A percentile compares a stretch with the other conserved stretches of the same genome.
These are phyloP conservation scores for Callyntrura guangdongensis DNA, from an alignment of 2,888 invertebrate genomes.

Conservation along the genomic window DNA sequence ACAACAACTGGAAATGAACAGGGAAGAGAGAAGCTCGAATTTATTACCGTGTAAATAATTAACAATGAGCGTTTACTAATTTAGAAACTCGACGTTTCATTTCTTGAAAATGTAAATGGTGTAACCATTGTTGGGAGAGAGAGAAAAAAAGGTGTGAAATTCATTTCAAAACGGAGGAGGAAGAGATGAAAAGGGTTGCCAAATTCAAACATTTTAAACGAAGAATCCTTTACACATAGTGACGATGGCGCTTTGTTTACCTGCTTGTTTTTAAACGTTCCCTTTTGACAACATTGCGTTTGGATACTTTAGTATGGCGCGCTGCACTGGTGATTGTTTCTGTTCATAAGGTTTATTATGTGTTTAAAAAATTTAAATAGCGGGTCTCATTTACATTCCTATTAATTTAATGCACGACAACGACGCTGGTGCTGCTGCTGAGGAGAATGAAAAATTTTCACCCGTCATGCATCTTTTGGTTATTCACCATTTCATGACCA, in stretches of 20 bases:
- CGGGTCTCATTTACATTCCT: constrained; percentile 38
- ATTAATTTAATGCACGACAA: constrained; percentile 38
- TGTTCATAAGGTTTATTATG: not conserved
- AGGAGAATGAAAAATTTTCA: constrained; percentile 50
- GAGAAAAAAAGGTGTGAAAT: constrained; percentile 60
- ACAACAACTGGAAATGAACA: constrained; percentile 31
- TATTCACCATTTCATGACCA: constrained; percentile 42
- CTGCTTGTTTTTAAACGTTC: not conserved
- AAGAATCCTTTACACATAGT: too few species aligned
- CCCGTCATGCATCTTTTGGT: constrained; percentile 10
- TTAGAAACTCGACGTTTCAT: constrained; percentile 54
- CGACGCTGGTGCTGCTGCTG: not conserved
- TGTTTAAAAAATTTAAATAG: constrained; percentile 29
- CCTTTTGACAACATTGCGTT: too few species aligned
- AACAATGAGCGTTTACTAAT: constrained; percentile 57
- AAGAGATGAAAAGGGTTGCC: constrained; percentile 24
- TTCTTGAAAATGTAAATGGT: not conserved
- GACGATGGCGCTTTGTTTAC: not conserved
- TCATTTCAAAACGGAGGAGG: not conserved
- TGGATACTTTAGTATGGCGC: not conserved
- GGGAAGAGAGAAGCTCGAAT: constrained; percentile 38
- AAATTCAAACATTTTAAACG: not conserved
- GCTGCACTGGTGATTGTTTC: not conserved
- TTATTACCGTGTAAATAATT: constrained; percentile 64
- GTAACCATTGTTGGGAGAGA: not conserved